phyloP scores from a whole-genome alignment of 2,888 invertebrate species.

The Melipona bicolor region DNA sequence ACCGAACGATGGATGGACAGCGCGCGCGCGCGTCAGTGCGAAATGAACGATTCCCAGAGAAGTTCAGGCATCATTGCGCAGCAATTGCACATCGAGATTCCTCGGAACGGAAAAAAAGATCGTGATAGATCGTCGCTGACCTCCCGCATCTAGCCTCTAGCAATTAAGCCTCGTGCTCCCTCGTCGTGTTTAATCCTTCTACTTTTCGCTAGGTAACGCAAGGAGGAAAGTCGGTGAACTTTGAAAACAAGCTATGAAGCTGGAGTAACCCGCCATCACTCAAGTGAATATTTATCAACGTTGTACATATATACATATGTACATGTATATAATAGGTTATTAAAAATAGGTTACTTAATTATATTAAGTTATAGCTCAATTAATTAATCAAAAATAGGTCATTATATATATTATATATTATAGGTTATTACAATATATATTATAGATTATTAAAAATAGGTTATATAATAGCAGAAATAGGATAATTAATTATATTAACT shows the following conservation, averaged over 20 bases:
- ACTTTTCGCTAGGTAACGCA: background rate
- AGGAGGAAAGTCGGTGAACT: background rate
- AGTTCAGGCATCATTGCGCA: constrained; percentile 21
- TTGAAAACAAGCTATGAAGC: background rate
- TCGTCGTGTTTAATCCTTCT: background rate
- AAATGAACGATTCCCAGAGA: constrained; percentile 21
- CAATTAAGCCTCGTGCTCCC: background rate
- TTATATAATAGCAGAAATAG: too few relatives aligned
- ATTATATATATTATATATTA: too few relatives aligned
- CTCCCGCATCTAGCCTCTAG: background rate
- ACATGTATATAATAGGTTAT: too few relatives aligned
- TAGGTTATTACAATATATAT: too few relatives aligned
- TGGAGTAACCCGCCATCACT: background rate
- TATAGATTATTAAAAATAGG: too few relatives aligned
- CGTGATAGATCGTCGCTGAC: background rate
- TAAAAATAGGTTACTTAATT: too few relatives aligned
- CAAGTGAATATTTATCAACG: background rate
- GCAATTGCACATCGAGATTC: constrained; percentile 16
- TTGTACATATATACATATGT: too few relatives aligned
- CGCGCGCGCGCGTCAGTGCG: constrained; percentile 7
- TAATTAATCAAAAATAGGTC: too few relatives aligned
- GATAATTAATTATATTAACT: too few relatives aligned
- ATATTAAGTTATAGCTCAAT: too few relatives aligned
- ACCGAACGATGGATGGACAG: constrained; percentile 23
- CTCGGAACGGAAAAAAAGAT: background rate